Evolutionary conservation across 2,113 vertebrate species (phyloP), one percentile per base, ranked within the genome.

Genomic region (Petrocephalus microphthalmus): DNA sequence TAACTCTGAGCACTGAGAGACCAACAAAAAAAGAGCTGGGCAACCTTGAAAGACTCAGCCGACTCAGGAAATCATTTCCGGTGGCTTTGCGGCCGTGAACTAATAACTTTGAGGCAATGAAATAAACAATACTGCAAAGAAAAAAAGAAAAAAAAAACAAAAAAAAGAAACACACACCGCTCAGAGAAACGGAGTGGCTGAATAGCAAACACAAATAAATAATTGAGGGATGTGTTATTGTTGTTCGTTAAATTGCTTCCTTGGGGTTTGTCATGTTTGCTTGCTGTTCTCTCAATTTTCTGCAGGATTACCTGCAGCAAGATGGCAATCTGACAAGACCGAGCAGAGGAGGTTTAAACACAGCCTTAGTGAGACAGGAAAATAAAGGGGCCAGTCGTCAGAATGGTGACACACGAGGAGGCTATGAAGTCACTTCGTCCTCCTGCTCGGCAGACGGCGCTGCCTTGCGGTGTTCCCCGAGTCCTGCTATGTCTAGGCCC

Each of bases 181-280:
- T 19, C 88, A 88, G 67, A 91, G 88, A 89, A 86, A 86, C 81
- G 67, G 52, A 89, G 86, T 88, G 51, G 87, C 86, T 52, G 84
- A 47, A 53, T 37, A 89, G 88, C 88, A 88, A 90, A 91, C 54
- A 29, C 60, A 91, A 89, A 92, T 90, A 90, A 93, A 93, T 92
- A 90, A 92, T 89, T 90, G 89, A 91, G 91, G 89, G 90, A 87
- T 84, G 90, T 89, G 57, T 81, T 91, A 85, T 90, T 90, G 67
- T 88, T 90, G 91, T 92, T 92, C 92, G 92, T 92, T 85, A 17
- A 93, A 92, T 91, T 19, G 90, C 91, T 92, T 91, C 87, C 90
- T 92, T 83, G 91, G 91, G 89, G 91, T 91, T 91, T 89, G 92
- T 93, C 91, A 90, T 86, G 92, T 85, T 92, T 81, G 87, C 90